Conservation (phyloP, 2,888 invertebrate species). For the Euplexia lucipara region DNA sequence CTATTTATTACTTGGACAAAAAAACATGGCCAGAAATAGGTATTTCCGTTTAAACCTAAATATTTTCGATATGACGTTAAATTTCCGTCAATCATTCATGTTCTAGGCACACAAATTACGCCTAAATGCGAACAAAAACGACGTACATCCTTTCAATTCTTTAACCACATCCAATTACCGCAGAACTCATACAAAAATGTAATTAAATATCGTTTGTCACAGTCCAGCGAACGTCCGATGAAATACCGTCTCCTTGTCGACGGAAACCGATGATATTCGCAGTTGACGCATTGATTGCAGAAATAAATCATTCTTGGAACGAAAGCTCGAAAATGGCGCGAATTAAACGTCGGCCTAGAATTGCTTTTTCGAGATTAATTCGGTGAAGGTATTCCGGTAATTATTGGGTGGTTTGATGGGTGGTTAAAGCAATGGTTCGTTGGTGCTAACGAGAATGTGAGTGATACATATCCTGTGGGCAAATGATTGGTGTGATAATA, state of each 20-base stretch:
- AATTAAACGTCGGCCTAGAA: constrained; percentile 72
- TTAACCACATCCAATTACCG: constrained; percentile 1
- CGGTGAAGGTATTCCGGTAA: constrained; percentile 59
- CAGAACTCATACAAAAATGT: constrained; percentile 16
- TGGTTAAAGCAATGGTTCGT: constrained; percentile 33
- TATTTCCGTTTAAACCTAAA: too few species aligned
- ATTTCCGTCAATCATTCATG: too few species aligned
- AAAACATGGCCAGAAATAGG: too few species aligned
- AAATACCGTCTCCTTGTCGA: constrained; percentile 55
- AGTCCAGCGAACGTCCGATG: constrained; percentile 44
- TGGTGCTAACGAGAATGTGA: constrained; percentile 28
- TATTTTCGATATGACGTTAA: too few species aligned
- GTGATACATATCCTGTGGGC: constrained; percentile 28
- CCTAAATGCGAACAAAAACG: too few species aligned
- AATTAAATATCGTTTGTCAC: constrained; percentile 42
- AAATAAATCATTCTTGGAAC: constrained; percentile 74
- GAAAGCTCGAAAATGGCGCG: constrained; percentile 58
- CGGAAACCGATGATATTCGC: constrained; percentile 52
- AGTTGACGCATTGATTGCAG: constrained; percentile 74
- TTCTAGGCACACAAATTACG: too few species aligned
- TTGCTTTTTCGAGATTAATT: constrained; percentile 69
- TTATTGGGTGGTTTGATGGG: constrained; percentile 49
- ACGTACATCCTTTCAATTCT: not conserved
- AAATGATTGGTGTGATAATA: constrained; percentile 14
- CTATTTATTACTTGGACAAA: too few species aligned